Conservation (phyloP, 1,140 invertebrate genomes). For the Listronotus bonariensis region DNA sequence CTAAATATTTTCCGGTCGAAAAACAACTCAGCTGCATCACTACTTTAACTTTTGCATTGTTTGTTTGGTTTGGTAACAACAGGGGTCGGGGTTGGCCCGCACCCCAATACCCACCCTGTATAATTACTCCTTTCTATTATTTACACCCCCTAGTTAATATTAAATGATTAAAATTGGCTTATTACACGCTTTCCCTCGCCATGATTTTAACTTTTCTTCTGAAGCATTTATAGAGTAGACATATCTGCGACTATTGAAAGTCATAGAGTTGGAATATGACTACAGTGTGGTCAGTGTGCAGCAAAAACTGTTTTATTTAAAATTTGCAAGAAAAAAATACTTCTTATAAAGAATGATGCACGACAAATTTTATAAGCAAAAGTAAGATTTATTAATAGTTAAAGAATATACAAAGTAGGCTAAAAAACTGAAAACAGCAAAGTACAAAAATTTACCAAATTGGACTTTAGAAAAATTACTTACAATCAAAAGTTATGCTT, state of each 20-base stretch:
- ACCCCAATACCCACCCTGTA: conserved; percentile 15
- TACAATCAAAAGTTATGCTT: too few relatives aligned
- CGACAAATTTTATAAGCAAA: too few relatives aligned
- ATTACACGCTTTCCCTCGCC: conserved; percentile 33
- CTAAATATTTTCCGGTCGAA: too few relatives aligned
- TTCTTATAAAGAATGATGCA: too few relatives aligned
- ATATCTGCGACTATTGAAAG: not conserved
- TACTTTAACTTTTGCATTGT: conserved; percentile 21
- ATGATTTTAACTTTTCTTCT: conserved; percentile 34
- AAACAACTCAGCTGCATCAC: conserved; percentile 5
- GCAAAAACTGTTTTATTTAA: too few relatives aligned
- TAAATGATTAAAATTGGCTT: conserved; percentile 39
- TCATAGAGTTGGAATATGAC: not conserved
- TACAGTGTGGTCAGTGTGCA: too few relatives aligned
- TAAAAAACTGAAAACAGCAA: too few relatives aligned
- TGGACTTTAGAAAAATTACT: too few relatives aligned
- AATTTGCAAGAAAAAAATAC: too few relatives aligned
- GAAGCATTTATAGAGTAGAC: conserved; percentile 23
- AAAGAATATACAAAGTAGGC: too few relatives aligned
- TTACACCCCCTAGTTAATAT: conserved; percentile 33
- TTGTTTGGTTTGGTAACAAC: conserved; percentile 11
- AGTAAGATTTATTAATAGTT: too few relatives aligned
- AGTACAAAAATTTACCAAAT: too few relatives aligned
- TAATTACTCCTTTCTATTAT: conserved; percentile 35
- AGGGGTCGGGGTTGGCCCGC: not conserved